Percentiles rank a stretch among this genome's conserved stretches.
Conservation (phyloP, 1,140 invertebrate genomes). For the Lepidurus couesii region DNA sequence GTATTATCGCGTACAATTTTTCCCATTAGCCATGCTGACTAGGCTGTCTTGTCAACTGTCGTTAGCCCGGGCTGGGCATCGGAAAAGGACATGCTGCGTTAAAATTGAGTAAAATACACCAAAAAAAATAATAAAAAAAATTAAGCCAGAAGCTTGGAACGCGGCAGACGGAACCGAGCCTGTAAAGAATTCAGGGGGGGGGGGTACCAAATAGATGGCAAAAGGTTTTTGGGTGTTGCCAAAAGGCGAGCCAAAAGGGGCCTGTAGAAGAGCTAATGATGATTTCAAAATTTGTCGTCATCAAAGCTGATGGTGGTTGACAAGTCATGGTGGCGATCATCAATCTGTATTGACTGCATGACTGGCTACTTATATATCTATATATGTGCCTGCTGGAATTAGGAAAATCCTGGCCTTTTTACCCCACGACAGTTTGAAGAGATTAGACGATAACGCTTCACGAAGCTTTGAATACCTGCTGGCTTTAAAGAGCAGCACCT, state of each 20-base stretch:
- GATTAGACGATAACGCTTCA: slow-evolving; percentile 18
- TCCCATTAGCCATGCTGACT: slow-evolving; percentile 16
- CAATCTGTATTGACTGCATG: slow-evolving; percentile 22
- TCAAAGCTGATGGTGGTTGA: slow-evolving; percentile 12
- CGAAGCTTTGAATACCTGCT: background rate
- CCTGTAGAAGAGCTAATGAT: background rate
- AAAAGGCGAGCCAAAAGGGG: background rate
- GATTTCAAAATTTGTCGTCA: slow-evolving; percentile 19
- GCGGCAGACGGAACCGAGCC: background rate
- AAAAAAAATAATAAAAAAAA: background rate
- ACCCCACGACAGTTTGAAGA: slow-evolving; percentile 4
- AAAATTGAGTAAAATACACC: background rate
- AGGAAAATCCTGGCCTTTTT: background rate
- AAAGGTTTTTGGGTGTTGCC: background rate
- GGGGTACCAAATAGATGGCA: background rate
- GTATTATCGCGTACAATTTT: background rate
- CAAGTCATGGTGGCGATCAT: slow-evolving; percentile 10
- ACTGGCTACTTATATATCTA: background rate
- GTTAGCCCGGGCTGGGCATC: background rate
- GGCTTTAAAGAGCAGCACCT: background rate
- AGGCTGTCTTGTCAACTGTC: background rate
- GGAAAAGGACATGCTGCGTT: background rate
- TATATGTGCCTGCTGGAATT: background rate
- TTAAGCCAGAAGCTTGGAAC: background rate
- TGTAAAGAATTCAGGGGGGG: background rate